Evolutionary conservation across 1,140 invertebrate genomes (phyloP).

Genomic region (Helicoverpa armigera): DNA sequence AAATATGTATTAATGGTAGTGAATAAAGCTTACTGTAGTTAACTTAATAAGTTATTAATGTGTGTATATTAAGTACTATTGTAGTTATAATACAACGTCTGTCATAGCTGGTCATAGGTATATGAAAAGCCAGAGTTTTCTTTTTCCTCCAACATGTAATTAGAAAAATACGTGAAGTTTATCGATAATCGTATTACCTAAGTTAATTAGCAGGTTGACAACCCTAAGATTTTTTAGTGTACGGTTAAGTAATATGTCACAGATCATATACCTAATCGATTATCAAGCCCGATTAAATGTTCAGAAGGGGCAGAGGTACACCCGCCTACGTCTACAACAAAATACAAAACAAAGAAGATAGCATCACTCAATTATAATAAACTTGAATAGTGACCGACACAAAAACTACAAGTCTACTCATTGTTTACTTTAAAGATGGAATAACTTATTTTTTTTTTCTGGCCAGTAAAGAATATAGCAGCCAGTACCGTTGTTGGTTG

Average conservation of each 20-base stretch:
- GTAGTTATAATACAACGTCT: no score
- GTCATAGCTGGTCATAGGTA: no score
- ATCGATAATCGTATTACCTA: no score
- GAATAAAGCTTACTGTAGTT: no score
- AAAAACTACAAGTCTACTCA: not conserved
- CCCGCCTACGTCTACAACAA: not conserved
- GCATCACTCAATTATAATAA: slow-evolving; percentile 9
- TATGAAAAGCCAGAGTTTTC: no score
- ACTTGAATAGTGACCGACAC: not conserved
- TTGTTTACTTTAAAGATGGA: slow-evolving; percentile 1
- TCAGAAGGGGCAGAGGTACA: not conserved
- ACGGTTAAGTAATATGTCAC: not conserved
- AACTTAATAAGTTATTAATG: no score
- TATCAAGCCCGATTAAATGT: not conserved
- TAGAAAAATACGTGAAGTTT: no score
- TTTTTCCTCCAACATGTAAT: no score
- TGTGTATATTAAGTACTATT: no score
- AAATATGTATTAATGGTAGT: no score
- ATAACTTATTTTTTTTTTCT: not conserved
- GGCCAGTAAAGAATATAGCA: no score
- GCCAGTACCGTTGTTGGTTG: no score
- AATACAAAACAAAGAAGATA: slow-evolving; percentile 2
- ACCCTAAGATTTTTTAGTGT: not conserved
- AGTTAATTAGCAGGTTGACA: not conserved
- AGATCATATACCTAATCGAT: slow-evolving; percentile 9